These are phyloP conservation scores for Pagetopsis macropterus DNA, from an alignment of 2,797 vertebrate species.

Conservation along the genomic window DNA sequence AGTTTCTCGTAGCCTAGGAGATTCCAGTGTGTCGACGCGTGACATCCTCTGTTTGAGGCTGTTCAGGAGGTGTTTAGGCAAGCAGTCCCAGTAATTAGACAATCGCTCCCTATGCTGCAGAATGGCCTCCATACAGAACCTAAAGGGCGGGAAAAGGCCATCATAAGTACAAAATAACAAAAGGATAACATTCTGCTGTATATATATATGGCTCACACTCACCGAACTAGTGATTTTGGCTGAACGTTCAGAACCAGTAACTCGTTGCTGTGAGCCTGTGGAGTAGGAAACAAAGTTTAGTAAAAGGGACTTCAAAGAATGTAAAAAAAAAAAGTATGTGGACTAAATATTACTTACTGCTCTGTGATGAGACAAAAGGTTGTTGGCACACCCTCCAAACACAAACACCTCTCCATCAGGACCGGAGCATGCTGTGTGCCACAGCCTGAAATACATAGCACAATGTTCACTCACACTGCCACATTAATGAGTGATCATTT, in stretches of 20 bases:
- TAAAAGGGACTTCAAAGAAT: neutral
- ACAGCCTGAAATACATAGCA: conserved; percentile 83
- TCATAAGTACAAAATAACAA: neutral
- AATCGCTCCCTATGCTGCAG: conserved; percentile 89
- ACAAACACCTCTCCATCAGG: conserved; percentile 96
- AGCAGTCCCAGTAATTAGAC: conserved; percentile 89
- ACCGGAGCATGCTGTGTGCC: conserved; percentile 94
- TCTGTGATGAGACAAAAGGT: conserved; percentile 91
- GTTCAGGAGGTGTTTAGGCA: conserved; percentile 94
- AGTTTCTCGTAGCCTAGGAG: conserved; percentile 77
- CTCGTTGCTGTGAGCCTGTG: conserved; percentile 95
- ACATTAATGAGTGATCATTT: too few species aligned
- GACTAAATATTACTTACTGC: conserved; percentile 82
- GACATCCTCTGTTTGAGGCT: conserved; percentile 89
- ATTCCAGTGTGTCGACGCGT: conserved; percentile 89
- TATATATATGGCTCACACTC: conserved; percentile 57
- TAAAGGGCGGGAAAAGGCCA: conserved; percentile 50
- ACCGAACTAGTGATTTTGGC: conserved; percentile 94
- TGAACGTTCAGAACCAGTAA: conserved; percentile 93
- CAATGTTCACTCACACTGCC: neutral
- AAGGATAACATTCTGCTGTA: neutral
- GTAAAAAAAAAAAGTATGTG: neutral
- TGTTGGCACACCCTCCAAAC: conserved; percentile 97
- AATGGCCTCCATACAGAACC: conserved; percentile 90
- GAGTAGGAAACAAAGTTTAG: neutral